Evolutionary conservation across 2,888 invertebrate genomes (phyloP), one percentile per base, ranked within the genome.

Genomic region (Drosophila pseudotalamancana): DNA sequence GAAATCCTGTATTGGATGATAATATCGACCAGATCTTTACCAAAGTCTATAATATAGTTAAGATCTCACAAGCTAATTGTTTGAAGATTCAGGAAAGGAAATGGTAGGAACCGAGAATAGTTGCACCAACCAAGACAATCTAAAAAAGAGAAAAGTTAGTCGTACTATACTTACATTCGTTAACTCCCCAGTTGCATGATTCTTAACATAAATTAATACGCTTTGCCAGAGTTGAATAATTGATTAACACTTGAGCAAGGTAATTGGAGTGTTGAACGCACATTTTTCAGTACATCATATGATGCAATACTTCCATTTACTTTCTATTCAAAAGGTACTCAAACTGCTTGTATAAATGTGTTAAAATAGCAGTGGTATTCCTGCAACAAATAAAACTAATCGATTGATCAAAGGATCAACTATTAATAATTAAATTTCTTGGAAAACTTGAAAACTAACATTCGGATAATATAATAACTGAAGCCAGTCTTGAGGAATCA

Each of bases 331-430:
- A 51, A 42, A 11, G 18, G 9, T n/a, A 35, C 27, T 34, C 12
- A 27, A 21, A 27, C 12, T 32, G 61, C 61, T 49, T 61, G 61
- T 31, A 6, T 34, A 29, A 8, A 2, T 8, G 18, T 34, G 12
- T 25, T 34, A 6, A 11, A 29, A 43, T 18, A 23, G 16, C 16
- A 31, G 9, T 9, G 37, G 31, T 55, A 46, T 16, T 37, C 18
- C 18, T 48, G 23, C 46, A 32, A 19, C 21, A 34, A 21, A 29
- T 19, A 6, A 29, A 9, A 21, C n/a, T 31, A n/a, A 37, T n/a
- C 12, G 1, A 21, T 2, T 12, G n/a, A 23, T 40, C 18, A 27
- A 43, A 19, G 8, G 18, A 4, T 16, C 25, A 43, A n/a, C n/a
- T n/a, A n/a, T n/a, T n/a, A n/a, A n/a, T n/a, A n/a, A n/a, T n/a